Base-by-base conservation (phyloP, 2,888 invertebrate species). In the Drosophila anceps region DNA sequence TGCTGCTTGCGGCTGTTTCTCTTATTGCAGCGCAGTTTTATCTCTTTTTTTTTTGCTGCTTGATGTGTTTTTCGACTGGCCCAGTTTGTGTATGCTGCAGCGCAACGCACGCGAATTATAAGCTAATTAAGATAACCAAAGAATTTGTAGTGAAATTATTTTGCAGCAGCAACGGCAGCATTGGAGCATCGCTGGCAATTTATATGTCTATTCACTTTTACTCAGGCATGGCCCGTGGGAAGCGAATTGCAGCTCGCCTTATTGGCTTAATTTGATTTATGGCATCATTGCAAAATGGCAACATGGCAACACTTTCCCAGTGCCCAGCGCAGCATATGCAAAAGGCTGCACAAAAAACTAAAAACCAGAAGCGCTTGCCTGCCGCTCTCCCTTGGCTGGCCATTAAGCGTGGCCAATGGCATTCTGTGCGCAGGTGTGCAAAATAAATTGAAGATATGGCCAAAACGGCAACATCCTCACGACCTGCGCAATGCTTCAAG, bases 251-350 rank as follows among this genome's bases (percentile, higher is more conserved):
- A 33, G 18, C 35, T 41, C 63, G 53, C 53, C 74, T 85, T 82
- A 88, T 89, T 87, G 90, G 81, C 43, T 89, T 88, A 78, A 80
- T 85, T 83, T 87, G 86, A 87, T 88, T 83, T 76, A 89, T 89
- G 44, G 72, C 62, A 69, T 33, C 64, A 50, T 18, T 8, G 48
- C n/a, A 18, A 31, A n/a, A 88, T 83, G 43, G 69, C 64, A 62
- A 24, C 64, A 44, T 44, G 41, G 27, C 31, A 29, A n/a, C 33
- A 60, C 85, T 89, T 87, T 86, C 89, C 61, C 79, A 80, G 57
- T 8, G 50, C 61, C 55, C 70, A 51, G 41, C 18, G 15, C 13
- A 1, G 13, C 37, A 74, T 80, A 86, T 84, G 89, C 84, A 88
- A 80, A 81, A 69, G 48, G 66, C 59, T 39, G 43, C 60, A 62